A percentile compares a stretch with the other conserved stretches of the same genome.
Evolutionary conservation across 2,113 vertebrate species (phyloP).

Genomic region (Sander vitreus): DNA sequence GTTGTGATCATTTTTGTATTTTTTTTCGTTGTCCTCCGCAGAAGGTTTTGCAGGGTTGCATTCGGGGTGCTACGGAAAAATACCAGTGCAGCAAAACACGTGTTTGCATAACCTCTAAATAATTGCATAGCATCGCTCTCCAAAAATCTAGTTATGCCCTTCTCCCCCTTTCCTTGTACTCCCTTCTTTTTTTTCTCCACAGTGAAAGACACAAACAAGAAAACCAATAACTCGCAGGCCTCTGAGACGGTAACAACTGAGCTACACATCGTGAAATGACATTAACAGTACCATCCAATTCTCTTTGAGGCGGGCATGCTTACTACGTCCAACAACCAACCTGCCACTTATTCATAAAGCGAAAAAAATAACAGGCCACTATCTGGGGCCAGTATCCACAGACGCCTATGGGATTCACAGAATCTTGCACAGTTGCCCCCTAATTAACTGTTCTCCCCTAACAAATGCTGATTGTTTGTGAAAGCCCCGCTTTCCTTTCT

Average conservation of each 20-base stretch:
- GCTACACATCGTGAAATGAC: constrained; percentile 50
- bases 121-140: constrained; percentile 48
- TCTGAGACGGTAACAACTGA: constrained; percentile 34
- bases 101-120: constrained; percentile 64
- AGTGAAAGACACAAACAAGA: constrained; percentile 50
- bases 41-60: constrained; percentile 24
- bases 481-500: constrained; percentile 43
- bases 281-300: constrained; percentile 51
- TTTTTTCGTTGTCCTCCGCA: constrained; percentile 28
- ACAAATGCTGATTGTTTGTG: constrained; percentile 63
- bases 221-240: constrained; percentile 53
- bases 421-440: constrained; percentile 27
- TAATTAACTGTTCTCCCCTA: constrained; percentile 66
- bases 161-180: constrained; percentile 9
- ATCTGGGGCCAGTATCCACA: constrained; percentile 9
- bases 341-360: constrained; percentile 29
- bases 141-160: constrained; percentile 48
- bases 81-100: constrained; percentile 45
- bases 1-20: constrained; percentile 19
- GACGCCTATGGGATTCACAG: constrained; percentile 24
- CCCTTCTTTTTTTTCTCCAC: neutral
- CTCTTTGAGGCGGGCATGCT: constrained; percentile 37
- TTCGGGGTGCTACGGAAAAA: constrained; percentile 25
- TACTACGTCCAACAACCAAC: constrained; percentile 27
- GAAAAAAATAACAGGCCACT: constrained; percentile 20